Conservation (phyloP, 2,797 vertebrate genomes). For the Staurois parvus region DNA sequence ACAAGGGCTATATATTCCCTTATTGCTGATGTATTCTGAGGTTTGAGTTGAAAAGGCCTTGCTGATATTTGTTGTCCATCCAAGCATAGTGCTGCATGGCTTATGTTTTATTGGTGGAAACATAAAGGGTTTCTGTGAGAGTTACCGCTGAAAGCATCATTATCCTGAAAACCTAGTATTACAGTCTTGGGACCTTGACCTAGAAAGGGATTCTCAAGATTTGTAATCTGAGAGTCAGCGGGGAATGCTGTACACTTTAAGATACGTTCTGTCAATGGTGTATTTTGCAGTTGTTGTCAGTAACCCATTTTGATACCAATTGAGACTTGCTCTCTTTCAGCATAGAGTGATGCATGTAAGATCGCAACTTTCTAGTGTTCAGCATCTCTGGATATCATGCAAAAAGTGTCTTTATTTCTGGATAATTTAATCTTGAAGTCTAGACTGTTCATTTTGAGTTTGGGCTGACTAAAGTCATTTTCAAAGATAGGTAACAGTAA, state of each 20-base stretch:
- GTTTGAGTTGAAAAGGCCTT: conserved; percentile 4
- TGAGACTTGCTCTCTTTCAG: neutral
- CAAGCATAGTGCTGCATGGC: neutral
- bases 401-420: conserved; percentile 32
- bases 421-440: conserved; percentile 14
- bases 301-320: neutral
- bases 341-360: neutral
- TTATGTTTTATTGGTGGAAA: neutral
- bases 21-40: neutral
- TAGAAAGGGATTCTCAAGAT: conserved; percentile 17
- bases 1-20: conserved; percentile 1
- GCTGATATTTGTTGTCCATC: neutral
- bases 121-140: conserved; percentile 6
- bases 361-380: conserved; percentile 5
- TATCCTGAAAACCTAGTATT: neutral
- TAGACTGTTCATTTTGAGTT: conserved; percentile 6
- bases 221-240: neutral
- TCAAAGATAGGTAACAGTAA: neutral
- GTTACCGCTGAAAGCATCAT: neutral
- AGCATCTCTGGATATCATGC: conserved; percentile 8
- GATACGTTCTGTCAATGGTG: neutral
- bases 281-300: conserved; percentile 4
- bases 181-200: neutral
- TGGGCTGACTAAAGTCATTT: neutral
- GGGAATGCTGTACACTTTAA: conserved; percentile 12